Percentiles rank a stretch among this genome's conserved stretches.
phyloP scores from a whole-genome alignment of 1,140 invertebrate genomes.

The Atta colombica region DNA sequence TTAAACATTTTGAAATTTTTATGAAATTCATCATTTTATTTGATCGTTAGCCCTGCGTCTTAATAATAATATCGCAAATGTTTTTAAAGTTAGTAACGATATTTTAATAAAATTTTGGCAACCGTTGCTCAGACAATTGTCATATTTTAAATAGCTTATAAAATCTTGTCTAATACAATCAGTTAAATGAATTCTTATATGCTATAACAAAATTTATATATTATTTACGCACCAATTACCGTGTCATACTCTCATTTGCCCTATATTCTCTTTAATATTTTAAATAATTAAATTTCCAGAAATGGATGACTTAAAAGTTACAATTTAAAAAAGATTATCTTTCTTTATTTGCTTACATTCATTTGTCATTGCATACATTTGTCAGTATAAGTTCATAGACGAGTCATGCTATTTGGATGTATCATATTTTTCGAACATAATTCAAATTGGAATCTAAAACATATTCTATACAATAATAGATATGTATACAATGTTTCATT shows the following conservation, averaged over 20 bases:
- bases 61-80: conserved; percentile 79
- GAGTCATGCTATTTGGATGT: neutral
- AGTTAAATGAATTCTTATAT: too few species aligned
- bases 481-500: neutral
- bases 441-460: neutral
- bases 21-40: conserved; percentile 64
- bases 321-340: neutral
- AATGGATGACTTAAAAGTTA: neutral
- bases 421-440: neutral
- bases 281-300: neutral
- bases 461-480: neutral
- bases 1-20: conserved; percentile 41
- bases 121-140: conserved; percentile 17
- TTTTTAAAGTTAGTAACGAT: conserved; percentile 70
- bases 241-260: too few species aligned
- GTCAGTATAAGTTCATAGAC: neutral
- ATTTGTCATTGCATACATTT: too few species aligned
- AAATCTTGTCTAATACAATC: neutral
- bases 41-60: conserved; percentile 80
- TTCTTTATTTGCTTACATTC: neutral
- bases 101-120: conserved; percentile 84
- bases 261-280: too few species aligned
- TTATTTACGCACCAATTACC: too few species aligned
- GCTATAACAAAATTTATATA: too few species aligned
- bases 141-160: conserved; percentile 39